Conservation (phyloP, 2,113 vertebrate species). For the Sinosuthora webbiana region DNA sequence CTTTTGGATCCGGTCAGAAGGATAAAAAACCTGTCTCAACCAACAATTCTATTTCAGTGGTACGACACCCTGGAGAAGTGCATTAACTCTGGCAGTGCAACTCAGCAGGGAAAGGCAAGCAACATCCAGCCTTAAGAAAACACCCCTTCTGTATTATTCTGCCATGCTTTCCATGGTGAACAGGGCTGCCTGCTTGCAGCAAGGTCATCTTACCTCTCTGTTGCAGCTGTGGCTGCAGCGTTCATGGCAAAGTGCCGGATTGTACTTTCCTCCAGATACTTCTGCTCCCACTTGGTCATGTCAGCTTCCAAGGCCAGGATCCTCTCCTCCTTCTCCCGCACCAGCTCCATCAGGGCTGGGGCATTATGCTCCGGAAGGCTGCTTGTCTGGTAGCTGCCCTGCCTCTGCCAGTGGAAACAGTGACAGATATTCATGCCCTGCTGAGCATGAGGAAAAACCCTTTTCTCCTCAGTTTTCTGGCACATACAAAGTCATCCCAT, state of each 20-base stretch:
- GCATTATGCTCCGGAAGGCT: constrained; percentile 73
- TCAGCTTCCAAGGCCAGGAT: constrained; percentile 85
- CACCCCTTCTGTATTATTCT: background rate
- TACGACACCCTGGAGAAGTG: rapidly evolving
- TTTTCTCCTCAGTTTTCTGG: background rate
- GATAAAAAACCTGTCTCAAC: background rate
- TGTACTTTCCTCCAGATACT: constrained; percentile 85
- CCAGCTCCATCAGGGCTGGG: constrained; percentile 81
- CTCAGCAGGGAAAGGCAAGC: background rate
- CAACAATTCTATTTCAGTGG: background rate
- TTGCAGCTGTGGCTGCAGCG: constrained; percentile 71
- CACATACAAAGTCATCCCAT: background rate
- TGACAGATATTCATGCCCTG: background rate
- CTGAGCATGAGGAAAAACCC: background rate
- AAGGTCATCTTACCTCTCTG: constrained; percentile 73
- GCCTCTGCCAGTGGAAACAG: constrained; percentile 68
- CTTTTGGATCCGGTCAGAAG: background rate
- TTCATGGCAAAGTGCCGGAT: constrained; percentile 87
- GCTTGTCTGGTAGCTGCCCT: constrained; percentile 67
- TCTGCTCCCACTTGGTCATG: constrained; percentile 89
- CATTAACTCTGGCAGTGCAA: rapidly evolving
- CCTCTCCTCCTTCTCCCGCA: constrained; percentile 85
- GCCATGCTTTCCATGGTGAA: background rate
- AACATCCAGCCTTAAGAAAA: background rate
- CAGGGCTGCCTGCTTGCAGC: background rate